A percentile compares a stretch with the other conserved stretches of the same genome.
phyloP scores from a whole-genome alignment of 2,113 vertebrate genomes.

The Hylia prasina region DNA sequence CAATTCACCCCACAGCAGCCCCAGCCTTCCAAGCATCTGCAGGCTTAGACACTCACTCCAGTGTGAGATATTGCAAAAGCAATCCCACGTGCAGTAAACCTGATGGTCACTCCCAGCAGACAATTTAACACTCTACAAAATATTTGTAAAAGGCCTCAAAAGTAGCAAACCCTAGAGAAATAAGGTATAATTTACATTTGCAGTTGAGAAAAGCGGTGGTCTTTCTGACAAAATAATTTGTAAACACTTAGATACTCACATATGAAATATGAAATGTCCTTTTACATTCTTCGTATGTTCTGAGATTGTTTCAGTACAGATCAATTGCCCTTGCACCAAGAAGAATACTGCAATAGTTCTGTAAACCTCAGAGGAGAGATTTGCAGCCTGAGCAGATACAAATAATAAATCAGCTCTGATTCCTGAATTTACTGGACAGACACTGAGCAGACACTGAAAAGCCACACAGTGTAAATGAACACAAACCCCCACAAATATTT shows the following conservation, averaged over 20 bases:
- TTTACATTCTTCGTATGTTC: not conserved
- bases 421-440: not conserved
- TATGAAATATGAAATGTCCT: not conserved
- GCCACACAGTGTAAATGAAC: not conserved
- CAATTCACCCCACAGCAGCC: not conserved
- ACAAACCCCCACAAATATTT: not conserved
- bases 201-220: not conserved
- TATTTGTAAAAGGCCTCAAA: not conserved
- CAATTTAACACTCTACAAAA: not conserved
- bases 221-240: not conserved
- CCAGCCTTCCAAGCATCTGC: not conserved
- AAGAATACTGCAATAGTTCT: not conserved
- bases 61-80: not conserved
- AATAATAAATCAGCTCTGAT: not conserved
- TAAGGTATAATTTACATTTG: not conserved
- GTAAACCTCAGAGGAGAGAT: not conserved
- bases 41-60: not conserved
- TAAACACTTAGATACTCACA: not conserved
- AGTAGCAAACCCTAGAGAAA: not conserved
- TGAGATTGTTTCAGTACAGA: not conserved
- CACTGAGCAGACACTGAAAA: not conserved
- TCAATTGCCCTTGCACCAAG: not conserved
- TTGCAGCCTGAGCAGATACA: not conserved
- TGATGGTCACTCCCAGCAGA: not conserved
- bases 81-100: not conserved